These are phyloP conservation scores for Sorex fumeus DNA, from an alignment of 2,113 vertebrate species.

Conservation along the genomic window DNA sequence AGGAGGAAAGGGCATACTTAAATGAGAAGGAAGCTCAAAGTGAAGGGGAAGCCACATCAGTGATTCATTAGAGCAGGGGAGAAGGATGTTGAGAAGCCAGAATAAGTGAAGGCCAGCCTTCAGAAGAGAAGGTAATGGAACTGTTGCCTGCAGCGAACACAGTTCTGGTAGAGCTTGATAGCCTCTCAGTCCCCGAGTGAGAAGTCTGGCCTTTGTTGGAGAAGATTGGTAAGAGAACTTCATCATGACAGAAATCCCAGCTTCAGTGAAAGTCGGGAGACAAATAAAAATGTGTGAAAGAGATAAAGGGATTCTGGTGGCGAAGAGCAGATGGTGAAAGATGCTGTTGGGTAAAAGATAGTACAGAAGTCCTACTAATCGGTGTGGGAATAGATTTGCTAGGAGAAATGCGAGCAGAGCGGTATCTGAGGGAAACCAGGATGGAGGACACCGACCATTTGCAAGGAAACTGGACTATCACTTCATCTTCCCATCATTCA, in stretches of 20 bases:
- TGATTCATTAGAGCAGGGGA: neutral
- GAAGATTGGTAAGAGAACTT: neutral
- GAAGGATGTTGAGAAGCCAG: neutral
- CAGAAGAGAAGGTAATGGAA: neutral
- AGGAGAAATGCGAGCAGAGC: neutral
- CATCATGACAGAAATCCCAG: neutral
- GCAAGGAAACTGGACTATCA: fast-evolving
- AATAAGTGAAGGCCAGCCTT: neutral
- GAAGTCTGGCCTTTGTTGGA: neutral
- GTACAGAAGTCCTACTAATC: neutral
- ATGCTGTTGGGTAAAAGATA: neutral
- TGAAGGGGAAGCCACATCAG: neutral
- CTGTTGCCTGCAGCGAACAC: neutral
- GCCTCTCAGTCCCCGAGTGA: neutral
- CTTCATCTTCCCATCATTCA: neutral
- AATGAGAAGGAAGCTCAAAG: neutral
- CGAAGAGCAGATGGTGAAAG: neutral
- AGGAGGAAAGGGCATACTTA: neutral
- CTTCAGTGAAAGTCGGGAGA: neutral
- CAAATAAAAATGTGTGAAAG: constrained; percentile 20
- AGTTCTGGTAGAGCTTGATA: neutral
- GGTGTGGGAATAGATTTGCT: neutral
- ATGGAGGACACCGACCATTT: neutral
- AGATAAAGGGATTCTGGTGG: neutral
- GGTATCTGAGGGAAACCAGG: neutral